Conservation (phyloP, 2,888 invertebrate genomes). For the Cheilosia urbana region DNA sequence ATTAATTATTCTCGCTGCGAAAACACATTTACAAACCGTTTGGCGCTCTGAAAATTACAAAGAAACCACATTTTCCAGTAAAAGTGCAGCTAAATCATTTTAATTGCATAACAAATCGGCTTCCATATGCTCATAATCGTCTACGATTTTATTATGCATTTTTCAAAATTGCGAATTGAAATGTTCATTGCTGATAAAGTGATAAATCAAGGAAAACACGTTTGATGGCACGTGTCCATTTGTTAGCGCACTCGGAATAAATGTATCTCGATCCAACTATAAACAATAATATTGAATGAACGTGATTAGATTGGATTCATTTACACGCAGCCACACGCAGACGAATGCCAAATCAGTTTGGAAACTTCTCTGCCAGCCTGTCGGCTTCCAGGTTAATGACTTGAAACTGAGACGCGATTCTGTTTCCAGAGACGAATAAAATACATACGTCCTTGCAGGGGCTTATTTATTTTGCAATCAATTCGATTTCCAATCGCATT, state of each 20-base stretch:
- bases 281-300: not conserved
- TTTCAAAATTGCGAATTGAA: not conserved
- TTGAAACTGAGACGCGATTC: not conserved
- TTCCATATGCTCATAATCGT: not conserved
- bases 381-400: not conserved
- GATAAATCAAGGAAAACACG: not conserved
- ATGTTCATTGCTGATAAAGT: not conserved
- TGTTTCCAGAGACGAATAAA: not conserved
- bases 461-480: conserved; percentile 3
- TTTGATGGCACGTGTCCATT: not conserved
- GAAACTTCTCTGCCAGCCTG: not conserved
- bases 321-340: not conserved
- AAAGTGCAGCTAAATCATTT: not conserved
- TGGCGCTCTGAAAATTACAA: not conserved
- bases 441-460: not conserved
- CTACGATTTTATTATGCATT: not conserved
- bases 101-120: not conserved
- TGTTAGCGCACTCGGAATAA: not conserved
- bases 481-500: not conserved
- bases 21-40: not conserved
- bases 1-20: not conserved
- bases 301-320: not conserved
- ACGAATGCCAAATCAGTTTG: not conserved
- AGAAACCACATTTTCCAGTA: not conserved
- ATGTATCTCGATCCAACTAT: not conserved